Evolutionary conservation across 2,797 vertebrate genomes (phyloP), one percentile per base, ranked within the genome.

Genomic region (Uromys caudimaculatus): DNA sequence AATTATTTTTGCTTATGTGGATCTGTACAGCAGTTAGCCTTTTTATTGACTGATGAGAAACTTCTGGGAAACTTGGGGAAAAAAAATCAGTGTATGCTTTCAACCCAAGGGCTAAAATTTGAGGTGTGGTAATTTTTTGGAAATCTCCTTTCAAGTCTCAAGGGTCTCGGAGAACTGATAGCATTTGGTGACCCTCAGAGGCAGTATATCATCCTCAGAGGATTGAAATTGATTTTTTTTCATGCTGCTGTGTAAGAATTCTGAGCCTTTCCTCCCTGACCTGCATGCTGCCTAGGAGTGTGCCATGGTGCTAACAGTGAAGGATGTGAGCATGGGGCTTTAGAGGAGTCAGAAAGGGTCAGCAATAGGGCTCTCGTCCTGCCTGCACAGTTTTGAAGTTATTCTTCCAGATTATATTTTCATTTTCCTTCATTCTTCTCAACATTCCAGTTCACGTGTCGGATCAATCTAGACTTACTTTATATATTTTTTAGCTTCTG

Each of bases 181-280:
- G 78, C 78, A 79, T 96, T 95, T 84, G 50, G 81, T 93, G 97
- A 98, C 97, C 95, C 97, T 95, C 89, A 21, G 64, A 77, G 54
- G 86, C 67, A 79, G 79, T 83, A 77, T 84, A 92, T 94, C 97
- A 90, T 97, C 97, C 76, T 69, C 89, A 93, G 98, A 98, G 98
- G 97, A 98, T 96, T 98, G 97, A 98, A 98, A 98, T 98, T 98
- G 98, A 98, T 98, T 98, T 98, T 98, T 98, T 98, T 60, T n/a
- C 97, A 91, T 84, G 95, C 98, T 98, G 96, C 95, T 92, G 95
- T 97, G 97, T 94, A 95, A 98, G 98, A 98, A 96, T 96, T 95
- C 83, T 71, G 90, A 92, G 64, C 41, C 64, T 4, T 64, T 6
- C 47, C 21, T 93, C 93, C 67, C n/a, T 95, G 90, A 92, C 93